Percentiles rank a stretch among this genome's conserved stretches.
These are phyloP conservation scores for Cheilosia soror DNA, from an alignment of 2,888 invertebrate genomes.

Conservation along the genomic window DNA sequence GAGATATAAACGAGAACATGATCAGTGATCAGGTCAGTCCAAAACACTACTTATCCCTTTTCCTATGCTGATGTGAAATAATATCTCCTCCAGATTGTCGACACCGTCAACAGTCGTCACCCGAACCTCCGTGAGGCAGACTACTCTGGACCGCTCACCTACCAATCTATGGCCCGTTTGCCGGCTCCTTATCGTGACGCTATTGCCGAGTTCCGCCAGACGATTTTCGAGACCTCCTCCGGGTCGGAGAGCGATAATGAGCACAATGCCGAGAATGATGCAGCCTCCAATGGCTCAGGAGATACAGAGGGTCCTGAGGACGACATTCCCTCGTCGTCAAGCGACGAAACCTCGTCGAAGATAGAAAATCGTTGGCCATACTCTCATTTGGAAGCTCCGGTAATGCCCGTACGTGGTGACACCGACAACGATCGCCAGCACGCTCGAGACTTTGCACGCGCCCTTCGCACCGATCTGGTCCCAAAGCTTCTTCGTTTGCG, in stretches of 20 bases:
- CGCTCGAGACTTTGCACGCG: conserved; percentile 92
- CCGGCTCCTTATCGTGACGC: conserved; percentile 92
- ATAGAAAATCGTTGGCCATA: conserved; percentile 84
- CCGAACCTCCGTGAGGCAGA: conserved; percentile 89
- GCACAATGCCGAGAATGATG: conserved; percentile 87
- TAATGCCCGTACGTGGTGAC: conserved; percentile 84
- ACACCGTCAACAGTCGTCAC: conserved; percentile 88
- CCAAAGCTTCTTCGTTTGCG: conserved; percentile 90
- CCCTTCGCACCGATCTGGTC: conserved; percentile 89
- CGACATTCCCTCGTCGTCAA: conserved; percentile 85
- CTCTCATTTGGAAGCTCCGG: conserved; percentile 83
- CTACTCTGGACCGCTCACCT: conserved; percentile 93
- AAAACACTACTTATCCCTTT: not conserved
- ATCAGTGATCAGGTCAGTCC: conserved; percentile 81
- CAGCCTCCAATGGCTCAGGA: conserved; percentile 90
- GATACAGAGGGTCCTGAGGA: conserved; percentile 90
- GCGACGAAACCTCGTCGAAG: conserved; percentile 83
- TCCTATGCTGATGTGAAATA: not conserved
- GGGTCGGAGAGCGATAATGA: conserved; percentile 88
- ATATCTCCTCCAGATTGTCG: conserved; percentile 83
- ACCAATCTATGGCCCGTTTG: conserved; percentile 92
- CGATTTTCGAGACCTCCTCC: conserved; percentile 86
- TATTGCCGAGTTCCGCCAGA: conserved; percentile 88
- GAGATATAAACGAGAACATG: conserved; percentile 87
- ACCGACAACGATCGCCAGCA: conserved; percentile 94